Conservation (phyloP, 2,113 vertebrate genomes). For the Hippocampus comes region DNA sequence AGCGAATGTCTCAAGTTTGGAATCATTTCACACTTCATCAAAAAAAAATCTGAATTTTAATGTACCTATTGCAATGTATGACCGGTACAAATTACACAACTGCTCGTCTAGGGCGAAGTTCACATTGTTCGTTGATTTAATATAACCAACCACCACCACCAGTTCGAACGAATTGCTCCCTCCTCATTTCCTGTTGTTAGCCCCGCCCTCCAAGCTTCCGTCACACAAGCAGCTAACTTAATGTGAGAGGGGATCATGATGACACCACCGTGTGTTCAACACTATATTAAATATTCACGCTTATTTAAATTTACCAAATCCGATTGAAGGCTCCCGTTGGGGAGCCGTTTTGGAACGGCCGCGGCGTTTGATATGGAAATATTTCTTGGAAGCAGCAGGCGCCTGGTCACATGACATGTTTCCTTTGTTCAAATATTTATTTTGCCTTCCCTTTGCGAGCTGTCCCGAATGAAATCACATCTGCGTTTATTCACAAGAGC, state of each 20-base stretch:
- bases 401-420: constrained; percentile 49
- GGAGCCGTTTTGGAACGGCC: constrained; percentile 63
- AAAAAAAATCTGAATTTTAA: too few species aligned
- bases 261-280: constrained; percentile 52
- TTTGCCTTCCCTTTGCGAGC: constrained; percentile 49
- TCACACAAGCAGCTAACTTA: not conserved
- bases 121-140: too few species aligned
- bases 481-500: not conserved
- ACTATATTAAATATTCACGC: constrained; percentile 75
- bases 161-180: not conserved
- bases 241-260: constrained; percentile 40
- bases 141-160: too few species aligned
- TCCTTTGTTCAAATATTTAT: constrained; percentile 69
- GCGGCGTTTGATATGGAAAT: constrained; percentile 69
- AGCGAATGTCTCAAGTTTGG: too few species aligned
- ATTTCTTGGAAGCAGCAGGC: constrained; percentile 54
- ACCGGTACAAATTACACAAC: too few species aligned
- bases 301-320: constrained; percentile 50
- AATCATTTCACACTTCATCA: too few species aligned
- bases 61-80: too few species aligned
- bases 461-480: constrained; percentile 18
- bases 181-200: not conserved
- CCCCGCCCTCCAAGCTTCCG: too few species aligned
- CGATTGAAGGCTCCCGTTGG: constrained; percentile 52
- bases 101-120: too few species aligned